Conservation (phyloP, 2,797 vertebrate species). For the Huso huso region DNA sequence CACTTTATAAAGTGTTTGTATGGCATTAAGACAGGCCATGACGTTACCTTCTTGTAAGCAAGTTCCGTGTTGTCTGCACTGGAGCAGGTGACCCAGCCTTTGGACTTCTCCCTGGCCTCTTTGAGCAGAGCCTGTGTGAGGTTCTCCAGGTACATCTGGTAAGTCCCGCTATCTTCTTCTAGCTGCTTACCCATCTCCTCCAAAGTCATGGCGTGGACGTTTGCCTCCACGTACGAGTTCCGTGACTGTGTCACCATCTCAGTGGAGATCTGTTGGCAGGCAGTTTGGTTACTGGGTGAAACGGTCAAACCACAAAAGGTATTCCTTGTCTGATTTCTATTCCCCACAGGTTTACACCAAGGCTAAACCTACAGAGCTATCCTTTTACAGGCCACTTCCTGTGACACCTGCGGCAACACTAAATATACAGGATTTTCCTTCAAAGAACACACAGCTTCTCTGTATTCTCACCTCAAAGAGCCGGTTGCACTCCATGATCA, state of each 20-base stretch:
- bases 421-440: too few species aligned
- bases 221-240: constrained; percentile 83
- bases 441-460: neutral
- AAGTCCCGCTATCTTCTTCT: constrained; percentile 76
- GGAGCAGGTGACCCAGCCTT: constrained; percentile 82
- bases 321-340: too few species aligned
- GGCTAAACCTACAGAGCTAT: too few species aligned
- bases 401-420: too few species aligned
- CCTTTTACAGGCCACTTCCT: too few species aligned
- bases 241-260: constrained; percentile 90
- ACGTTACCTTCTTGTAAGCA: constrained; percentile 81
- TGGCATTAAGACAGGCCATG: too few species aligned
- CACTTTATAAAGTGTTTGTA: neutral
- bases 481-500: constrained; percentile 90
- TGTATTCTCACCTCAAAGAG: constrained; percentile 81
- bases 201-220: constrained; percentile 76
- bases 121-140: constrained; percentile 78
- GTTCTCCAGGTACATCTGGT: constrained; percentile 70
- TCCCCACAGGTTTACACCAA: too few species aligned
- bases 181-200: constrained; percentile 77
- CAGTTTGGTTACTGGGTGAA: too few species aligned
- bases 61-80: constrained; percentile 84
- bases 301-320: too few species aligned
- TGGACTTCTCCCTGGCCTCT: constrained; percentile 88
- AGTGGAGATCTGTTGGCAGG: constrained; percentile 70